Evolutionary conservation across 1,140 invertebrate genomes (phyloP).

Genomic region (Drosophila ambigua): DNA sequence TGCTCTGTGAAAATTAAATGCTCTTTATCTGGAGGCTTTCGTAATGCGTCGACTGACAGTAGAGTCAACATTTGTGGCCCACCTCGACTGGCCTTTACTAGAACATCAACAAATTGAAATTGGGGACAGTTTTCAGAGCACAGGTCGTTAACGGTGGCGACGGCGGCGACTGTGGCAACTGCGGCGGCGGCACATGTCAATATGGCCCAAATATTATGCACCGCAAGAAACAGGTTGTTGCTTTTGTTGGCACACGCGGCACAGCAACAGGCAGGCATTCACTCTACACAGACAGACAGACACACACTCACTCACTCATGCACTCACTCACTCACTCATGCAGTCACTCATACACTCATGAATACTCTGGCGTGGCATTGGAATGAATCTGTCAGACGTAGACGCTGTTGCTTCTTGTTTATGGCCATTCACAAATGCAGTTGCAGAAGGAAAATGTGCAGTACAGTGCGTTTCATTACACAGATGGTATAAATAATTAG

Average conservation of each 20-base stretch:
- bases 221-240: conserved; percentile 70
- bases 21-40: conserved; percentile 47
- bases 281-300: conserved; percentile 38
- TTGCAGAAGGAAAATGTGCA: conserved; percentile 7
- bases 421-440: conserved; percentile 53
- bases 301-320: conserved; percentile 28
- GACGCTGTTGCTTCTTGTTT: conserved; percentile 29
- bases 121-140: conserved; percentile 52
- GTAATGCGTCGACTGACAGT: conserved; percentile 40
- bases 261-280: conserved; percentile 36
- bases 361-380: conserved; percentile 22
- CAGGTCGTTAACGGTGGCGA: conserved; percentile 49
- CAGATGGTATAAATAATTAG: too few species aligned
- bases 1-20: conserved; percentile 19
- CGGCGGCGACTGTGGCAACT: conserved; percentile 8
- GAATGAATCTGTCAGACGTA: conserved; percentile 18
- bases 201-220: conserved; percentile 71
- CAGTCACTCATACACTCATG: conserved; percentile 12
- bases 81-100: conserved; percentile 58
- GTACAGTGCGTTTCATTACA: too few species aligned
- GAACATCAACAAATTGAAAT: conserved; percentile 38
- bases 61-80: conserved; percentile 44
- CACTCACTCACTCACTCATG: conserved; percentile 8
- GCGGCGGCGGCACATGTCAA: conserved; percentile 66
- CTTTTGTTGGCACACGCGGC: conserved; percentile 14